Evolutionary conservation across 2,797 vertebrate species (phyloP), one percentile per base, ranked within the genome.

Genomic region (Leucoraja ocellata): DNA sequence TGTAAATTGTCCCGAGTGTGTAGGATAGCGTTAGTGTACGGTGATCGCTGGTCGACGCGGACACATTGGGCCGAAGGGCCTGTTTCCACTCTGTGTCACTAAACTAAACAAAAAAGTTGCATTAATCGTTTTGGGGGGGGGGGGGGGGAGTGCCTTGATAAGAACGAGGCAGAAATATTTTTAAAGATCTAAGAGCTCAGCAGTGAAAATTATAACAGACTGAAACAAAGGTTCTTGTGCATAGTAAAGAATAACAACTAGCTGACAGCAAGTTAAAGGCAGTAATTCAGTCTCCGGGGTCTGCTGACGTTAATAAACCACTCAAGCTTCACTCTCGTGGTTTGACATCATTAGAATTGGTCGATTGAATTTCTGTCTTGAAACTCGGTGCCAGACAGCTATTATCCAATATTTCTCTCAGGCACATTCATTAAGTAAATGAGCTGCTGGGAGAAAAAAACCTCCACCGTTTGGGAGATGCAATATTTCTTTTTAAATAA

Each of bases 391-490:
- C 73, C 73, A 46, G 90, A 76, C 71, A 92, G 71, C 90, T 92
- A 92, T 92, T 92, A 73, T 92, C 90, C 90, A 92, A 92, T 92
- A 92, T 74, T 92, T 92, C 90, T 92, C 73, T 92, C 71, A 28
- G 68, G 90, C 90, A 92, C 73, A 76, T 74, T 92, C 90, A 92
- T 92, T 92, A 76, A 92, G 71, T 92, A 92, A 92, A 92, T 92
- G 90, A 92, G 90, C 90, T 92, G 23, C 90, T 73, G 16, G 71
- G 36, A 76, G 76, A 92, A 92, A 84, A 54, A 92, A 76, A 25
- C 13, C 39, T 54, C 10, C 28, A 92, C 71, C 36, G 11, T 92
- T 92, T 73, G 73, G 71, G 90, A 92, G 90, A 92, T 58, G 68
- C 68, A 76, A 58, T 74, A 76, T 92, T 74, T 71, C 88, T 91